Base-by-base conservation (phyloP, 1,140 invertebrate genomes). In the Camponotus floridanus region DNA sequence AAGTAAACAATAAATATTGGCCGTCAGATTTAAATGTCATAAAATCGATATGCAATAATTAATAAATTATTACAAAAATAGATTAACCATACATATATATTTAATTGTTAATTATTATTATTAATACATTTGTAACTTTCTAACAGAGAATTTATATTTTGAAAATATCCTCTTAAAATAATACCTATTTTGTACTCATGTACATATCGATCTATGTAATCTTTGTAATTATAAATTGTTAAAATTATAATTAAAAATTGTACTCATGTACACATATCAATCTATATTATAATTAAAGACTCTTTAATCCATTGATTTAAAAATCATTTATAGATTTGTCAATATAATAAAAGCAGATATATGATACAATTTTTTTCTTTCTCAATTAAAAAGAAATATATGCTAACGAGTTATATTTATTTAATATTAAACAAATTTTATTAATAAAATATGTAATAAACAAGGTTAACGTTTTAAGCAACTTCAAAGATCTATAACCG, bases 31-130 rank as follows among this genome's bases (percentile, higher is more conserved):
- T 86, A 39, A 48, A 45, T 55, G 48, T 18, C 3, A 33, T 68
- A 73, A 67, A 51, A 62, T 39, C 45, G 13, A n/a, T 51, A 42
- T 6, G 42, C 67, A 51, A 9, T 36, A 3, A 26, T 87, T 87
- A 88, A 84, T 15, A 31, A 1, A 57, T 61, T 18, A 18, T 42
- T 76, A 42, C 57, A 57, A 83, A 87, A 57, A 5, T 73, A 36
- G 33, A 45, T 76, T 13, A 51, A 18, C 21, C 26, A 6, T 57
- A 80, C 31, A 51, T 61, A 68, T 65, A 26, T 0, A 3, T 57
- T 85, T 62, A 73, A 57, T 86, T n/a, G 55, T 15, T 59, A n/a
- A 39, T 48, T 78, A n/a, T 80, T 39, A 45, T 59, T 31, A 80
- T 57, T 57, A 36, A 18, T 45, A 33, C 45, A 55, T 39, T 8